Percentiles rank a stretch among this genome's conserved stretches.
phyloP scores from a whole-genome alignment of 2,113 vertebrate genomes.

The Chionis minor region DNA sequence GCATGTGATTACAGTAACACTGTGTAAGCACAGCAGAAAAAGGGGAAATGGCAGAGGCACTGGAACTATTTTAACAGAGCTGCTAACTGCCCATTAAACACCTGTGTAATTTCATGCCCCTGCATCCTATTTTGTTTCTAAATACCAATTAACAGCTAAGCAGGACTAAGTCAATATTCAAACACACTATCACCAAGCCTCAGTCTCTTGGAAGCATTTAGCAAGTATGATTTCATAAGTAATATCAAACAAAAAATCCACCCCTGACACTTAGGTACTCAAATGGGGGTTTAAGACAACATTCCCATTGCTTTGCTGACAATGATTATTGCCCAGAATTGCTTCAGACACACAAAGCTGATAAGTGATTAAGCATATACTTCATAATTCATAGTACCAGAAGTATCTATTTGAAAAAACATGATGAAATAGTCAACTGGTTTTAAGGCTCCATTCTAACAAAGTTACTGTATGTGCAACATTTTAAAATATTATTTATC shows the following conservation, averaged over 20 bases:
- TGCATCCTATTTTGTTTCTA: background rate
- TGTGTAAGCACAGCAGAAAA: background rate
- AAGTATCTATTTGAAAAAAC: background rate
- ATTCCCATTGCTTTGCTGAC: background rate
- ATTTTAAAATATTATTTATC: background rate
- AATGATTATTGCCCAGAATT: background rate
- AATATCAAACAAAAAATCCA: background rate
- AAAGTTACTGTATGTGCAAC: background rate
- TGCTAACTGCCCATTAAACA: background rate
- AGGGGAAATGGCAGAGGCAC: background rate
- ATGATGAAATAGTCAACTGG: background rate
- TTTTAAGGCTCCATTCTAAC: background rate
- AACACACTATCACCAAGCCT: background rate
- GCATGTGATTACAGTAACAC: background rate
- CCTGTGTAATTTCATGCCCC: background rate
- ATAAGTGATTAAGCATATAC: background rate
- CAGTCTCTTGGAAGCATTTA: background rate
- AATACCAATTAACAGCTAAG: background rate
- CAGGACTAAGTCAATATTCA: background rate
- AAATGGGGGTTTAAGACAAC: background rate
- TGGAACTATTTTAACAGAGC: background rate
- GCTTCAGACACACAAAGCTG: background rate
- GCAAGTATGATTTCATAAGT: background rate
- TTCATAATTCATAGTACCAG: background rate
- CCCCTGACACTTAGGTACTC: background rate